Conservation (phyloP, 2,113 vertebrate genomes). For the Macroglossus sobrinus region DNA sequence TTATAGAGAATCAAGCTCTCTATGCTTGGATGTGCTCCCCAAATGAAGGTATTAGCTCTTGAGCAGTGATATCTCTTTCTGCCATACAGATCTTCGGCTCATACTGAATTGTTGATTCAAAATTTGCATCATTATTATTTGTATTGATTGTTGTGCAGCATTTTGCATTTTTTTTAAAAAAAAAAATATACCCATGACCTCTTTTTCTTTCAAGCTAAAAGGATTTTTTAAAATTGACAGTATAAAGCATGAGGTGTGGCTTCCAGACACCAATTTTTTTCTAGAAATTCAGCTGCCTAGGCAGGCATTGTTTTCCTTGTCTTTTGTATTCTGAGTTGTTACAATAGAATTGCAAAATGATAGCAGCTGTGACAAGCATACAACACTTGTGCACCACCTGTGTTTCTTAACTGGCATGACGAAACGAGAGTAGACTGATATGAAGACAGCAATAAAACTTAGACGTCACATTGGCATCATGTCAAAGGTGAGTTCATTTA, state of each 20-base stretch:
- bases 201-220: slow-evolving; percentile 60
- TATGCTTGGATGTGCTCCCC: not conserved
- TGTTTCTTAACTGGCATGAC: slow-evolving; percentile 26
- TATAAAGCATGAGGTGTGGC: not conserved
- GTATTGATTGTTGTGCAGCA: not conserved
- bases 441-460: slow-evolving; percentile 57
- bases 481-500: slow-evolving; percentile 67
- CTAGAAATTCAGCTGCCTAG: slow-evolving; percentile 58
- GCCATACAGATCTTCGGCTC: not conserved
- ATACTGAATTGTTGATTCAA: not conserved
- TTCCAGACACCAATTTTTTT: slow-evolving; percentile 24
- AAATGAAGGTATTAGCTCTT: not conserved
- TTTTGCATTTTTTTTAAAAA: slow-evolving; percentile 48
- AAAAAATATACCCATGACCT: slow-evolving; percentile 53
- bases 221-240: slow-evolving; percentile 58
- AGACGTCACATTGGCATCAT: slow-evolving; percentile 55
- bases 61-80: not conserved
- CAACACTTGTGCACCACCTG: slow-evolving; percentile 36
- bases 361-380: slow-evolving; percentile 44
- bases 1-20: not conserved
- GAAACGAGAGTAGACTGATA: slow-evolving; percentile 38
- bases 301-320: slow-evolving; percentile 47
- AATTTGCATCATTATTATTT: slow-evolving; percentile 8
- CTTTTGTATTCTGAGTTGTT: slow-evolving; percentile 63
- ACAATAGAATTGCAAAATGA: slow-evolving; percentile 58